Evolutionary conservation across 2,888 invertebrate species (phyloP).

Genomic region (Ichneumoninae sp.): DNA sequence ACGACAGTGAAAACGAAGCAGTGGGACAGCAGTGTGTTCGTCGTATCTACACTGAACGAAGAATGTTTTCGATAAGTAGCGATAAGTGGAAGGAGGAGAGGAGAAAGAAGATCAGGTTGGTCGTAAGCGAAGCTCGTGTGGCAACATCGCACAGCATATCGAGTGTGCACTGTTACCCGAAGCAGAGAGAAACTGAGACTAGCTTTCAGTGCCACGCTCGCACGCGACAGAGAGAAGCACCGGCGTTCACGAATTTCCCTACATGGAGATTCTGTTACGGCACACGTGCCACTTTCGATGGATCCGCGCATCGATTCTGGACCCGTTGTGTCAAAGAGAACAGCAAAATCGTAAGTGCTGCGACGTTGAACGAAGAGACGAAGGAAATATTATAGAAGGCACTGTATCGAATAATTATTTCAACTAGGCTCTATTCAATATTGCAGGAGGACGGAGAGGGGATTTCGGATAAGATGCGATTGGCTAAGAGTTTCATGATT

Average conservation of each 20-base stretch:
- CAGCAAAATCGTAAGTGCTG: background rate
- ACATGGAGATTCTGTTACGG: background rate
- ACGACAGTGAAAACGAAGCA: background rate
- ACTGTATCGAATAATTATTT: background rate
- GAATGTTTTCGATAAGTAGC: background rate
- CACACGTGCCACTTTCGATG: background rate
- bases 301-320: background rate
- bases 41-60: background rate
- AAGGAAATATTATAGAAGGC: background rate
- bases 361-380: background rate
- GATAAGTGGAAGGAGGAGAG: background rate
- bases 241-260: background rate
- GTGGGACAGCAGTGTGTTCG: background rate
- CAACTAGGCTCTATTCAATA: constrained; percentile 17
- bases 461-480: constrained; percentile 9
- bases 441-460: background rate
- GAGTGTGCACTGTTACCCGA: background rate
- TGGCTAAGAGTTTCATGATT: constrained; percentile 8
- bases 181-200: background rate
- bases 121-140: background rate
- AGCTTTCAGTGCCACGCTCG: background rate
- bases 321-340: background rate
- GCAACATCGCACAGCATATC: constrained; percentile 3
- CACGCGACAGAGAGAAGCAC: background rate
- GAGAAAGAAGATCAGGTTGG: background rate